Evolutionary conservation across 2,888 invertebrate species (phyloP).

Genomic region (Heliconius aoede): DNA sequence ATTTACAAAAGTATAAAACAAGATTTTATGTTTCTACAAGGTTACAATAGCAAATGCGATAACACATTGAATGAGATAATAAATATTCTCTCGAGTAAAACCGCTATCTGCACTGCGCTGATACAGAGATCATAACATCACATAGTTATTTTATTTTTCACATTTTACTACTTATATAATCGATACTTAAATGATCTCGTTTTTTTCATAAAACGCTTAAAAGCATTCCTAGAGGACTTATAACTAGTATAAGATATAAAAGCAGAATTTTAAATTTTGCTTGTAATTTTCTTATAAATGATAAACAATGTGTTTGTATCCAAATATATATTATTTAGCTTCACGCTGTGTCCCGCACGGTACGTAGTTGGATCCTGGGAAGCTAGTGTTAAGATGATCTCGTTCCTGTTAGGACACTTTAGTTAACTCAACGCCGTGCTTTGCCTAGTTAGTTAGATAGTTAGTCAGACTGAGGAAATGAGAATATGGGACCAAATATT

Average conservation of each 20-base stretch:
- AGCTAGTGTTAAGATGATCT: too few relatives aligned
- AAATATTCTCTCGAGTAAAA: not conserved
- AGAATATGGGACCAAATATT: not conserved
- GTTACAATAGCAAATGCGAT: slow-evolving; percentile 18
- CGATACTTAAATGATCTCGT: not conserved
- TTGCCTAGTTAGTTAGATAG: too few relatives aligned
- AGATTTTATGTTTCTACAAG: slow-evolving; percentile 6
- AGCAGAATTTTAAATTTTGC: not conserved
- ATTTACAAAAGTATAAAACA: not conserved
- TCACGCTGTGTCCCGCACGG: too few relatives aligned
- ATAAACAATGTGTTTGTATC: too few relatives aligned
- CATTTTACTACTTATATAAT: not conserved
- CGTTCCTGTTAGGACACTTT: too few relatives aligned
- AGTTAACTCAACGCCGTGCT: too few relatives aligned
- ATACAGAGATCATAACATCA: slow-evolving; percentile 9
- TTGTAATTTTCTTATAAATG: not conserved
- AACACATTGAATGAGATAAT: slow-evolving; percentile 10
- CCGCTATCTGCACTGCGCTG: not conserved
- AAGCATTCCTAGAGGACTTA: too few relatives aligned
- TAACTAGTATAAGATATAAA: not conserved
- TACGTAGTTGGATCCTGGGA: too few relatives aligned
- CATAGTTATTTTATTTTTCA: not conserved
- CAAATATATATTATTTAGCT: too few relatives aligned
- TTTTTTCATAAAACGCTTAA: not conserved
- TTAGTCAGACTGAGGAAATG: not conserved